These are phyloP conservation scores for Ceratitis capitata DNA, from an alignment of 1,140 invertebrate genomes.

Conservation along the genomic window DNA sequence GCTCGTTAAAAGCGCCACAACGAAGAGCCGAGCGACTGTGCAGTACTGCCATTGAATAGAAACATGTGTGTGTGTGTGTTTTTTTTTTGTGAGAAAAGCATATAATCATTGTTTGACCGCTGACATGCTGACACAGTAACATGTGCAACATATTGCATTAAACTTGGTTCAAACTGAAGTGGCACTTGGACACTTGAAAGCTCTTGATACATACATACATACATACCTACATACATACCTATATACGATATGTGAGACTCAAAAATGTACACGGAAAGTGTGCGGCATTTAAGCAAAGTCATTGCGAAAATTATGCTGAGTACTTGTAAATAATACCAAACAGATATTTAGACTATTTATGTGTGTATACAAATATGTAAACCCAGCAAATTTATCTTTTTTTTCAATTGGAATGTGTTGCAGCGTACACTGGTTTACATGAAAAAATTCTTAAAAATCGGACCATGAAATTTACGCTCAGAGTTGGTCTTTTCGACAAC, in stretches of 20 bases:
- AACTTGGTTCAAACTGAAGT: neutral
- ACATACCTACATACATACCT: too few relatives aligned
- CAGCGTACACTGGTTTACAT: too few relatives aligned
- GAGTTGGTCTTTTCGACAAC: too few relatives aligned
- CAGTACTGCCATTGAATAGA: too few relatives aligned
- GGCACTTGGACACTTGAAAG: neutral
- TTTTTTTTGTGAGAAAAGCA: neutral
- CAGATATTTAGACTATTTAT: too few relatives aligned
- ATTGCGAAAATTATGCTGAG: neutral
- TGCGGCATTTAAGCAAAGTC: neutral
- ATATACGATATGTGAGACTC: too few relatives aligned
- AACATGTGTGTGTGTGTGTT: neutral
- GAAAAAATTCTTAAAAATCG: too few relatives aligned
- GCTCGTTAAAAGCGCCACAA: neutral
- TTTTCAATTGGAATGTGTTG: neutral
- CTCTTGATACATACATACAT: too few relatives aligned
- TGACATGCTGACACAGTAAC: slow-evolving; percentile 15
- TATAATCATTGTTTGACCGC: slow-evolving; percentile 31
- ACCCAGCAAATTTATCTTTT: too few relatives aligned
- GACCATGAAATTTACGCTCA: too few relatives aligned
- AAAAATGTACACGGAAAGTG: too few relatives aligned
- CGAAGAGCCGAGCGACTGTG: neutral
- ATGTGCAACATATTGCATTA: slow-evolving; percentile 9
- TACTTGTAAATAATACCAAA: neutral
- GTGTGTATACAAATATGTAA: neutral